Conservation (phyloP, 2,797 vertebrate genomes). For the Trematomus bernacchii region DNA sequence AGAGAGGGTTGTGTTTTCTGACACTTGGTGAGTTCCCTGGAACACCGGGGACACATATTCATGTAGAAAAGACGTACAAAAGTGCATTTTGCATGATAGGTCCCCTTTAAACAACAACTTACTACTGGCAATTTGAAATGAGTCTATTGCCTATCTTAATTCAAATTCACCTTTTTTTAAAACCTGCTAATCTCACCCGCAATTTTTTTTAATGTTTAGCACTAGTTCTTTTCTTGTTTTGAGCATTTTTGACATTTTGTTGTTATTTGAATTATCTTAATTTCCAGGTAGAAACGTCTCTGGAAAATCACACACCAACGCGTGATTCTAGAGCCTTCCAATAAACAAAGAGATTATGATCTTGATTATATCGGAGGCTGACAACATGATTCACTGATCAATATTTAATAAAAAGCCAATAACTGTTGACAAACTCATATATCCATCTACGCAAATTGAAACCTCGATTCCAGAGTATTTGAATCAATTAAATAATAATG, state of each 20-base stretch:
- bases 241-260: not conserved
- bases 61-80: too few species aligned
- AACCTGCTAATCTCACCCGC: too few species aligned
- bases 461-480: not conserved
- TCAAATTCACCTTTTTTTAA: too few species aligned
- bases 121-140: too few species aligned
- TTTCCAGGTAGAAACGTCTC: not conserved
- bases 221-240: not conserved
- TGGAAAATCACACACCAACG: not conserved
- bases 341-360: not conserved
- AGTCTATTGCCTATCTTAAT: too few species aligned
- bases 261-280: too few species aligned
- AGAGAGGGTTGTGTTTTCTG: too few species aligned
- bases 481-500: not conserved
- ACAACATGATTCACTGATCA: constrained; percentile 7
- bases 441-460: not conserved
- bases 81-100: too few species aligned
- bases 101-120: too few species aligned
- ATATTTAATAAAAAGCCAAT: constrained; percentile 17
- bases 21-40: too few species aligned
- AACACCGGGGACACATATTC: too few species aligned
- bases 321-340: too few species aligned
- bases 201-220: not conserved
- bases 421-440: not conserved
- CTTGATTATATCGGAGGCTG: not conserved